A percentile compares a stretch with the other conserved stretches of the same genome.
phyloP scores from a whole-genome alignment of 2,797 vertebrate genomes.

The Pyrocephalus nanus region DNA sequence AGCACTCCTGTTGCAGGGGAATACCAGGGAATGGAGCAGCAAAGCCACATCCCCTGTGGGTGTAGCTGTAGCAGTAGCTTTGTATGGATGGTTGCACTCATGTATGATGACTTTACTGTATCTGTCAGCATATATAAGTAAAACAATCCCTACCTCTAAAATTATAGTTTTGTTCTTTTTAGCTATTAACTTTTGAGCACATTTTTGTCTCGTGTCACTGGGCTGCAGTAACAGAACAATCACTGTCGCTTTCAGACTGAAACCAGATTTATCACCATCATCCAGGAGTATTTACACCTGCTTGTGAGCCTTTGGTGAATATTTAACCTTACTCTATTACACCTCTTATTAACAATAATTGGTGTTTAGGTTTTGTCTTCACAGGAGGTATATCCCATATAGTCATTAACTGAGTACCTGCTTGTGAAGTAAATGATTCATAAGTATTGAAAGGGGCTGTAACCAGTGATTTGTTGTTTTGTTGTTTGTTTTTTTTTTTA shows the following conservation, averaged over 20 bases:
- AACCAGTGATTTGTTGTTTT: background rate
- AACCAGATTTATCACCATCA: background rate
- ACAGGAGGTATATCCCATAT: background rate
- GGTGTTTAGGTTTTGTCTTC: slow-evolving; percentile 27
- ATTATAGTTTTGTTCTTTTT: background rate
- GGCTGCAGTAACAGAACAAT: background rate
- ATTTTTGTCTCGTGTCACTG: background rate
- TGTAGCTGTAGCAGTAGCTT: background rate
- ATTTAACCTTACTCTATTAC: background rate
- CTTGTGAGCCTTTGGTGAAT: background rate
- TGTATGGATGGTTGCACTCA: background rate
- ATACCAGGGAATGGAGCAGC: background rate
- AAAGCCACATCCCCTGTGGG: background rate
- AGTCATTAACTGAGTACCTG: slow-evolving; percentile 22
- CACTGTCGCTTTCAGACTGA: background rate
- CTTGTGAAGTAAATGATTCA: slow-evolving; percentile 34
- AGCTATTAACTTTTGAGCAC: background rate
- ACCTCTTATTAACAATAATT: slow-evolving; percentile 34
- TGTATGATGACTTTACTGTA: background rate
- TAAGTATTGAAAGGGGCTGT: background rate
- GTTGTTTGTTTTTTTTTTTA: background rate
- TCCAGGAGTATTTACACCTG: background rate
- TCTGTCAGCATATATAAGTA: background rate
- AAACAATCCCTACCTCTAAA: background rate
- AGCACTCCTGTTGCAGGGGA: background rate